A percentile compares a stretch with the other conserved stretches of the same genome.
These are phyloP conservation scores for Cottus gobio DNA, from an alignment of 2,113 vertebrate genomes.

Conservation along the genomic window DNA sequence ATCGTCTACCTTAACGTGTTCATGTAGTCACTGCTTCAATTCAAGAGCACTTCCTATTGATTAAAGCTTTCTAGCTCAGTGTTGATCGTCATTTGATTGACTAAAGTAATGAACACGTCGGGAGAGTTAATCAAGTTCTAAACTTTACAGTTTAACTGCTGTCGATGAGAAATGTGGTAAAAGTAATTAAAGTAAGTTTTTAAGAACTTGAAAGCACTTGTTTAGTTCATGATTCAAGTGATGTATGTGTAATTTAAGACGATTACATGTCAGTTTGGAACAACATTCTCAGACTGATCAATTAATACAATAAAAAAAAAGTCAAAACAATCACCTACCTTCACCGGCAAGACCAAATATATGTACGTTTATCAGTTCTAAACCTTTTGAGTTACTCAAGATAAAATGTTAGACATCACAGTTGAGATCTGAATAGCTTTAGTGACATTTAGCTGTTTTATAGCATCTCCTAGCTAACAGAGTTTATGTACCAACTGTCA, in stretches of 20 bases:
- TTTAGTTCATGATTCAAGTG: background rate
- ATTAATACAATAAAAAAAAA: constrained; percentile 9
- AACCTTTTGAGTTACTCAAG: background rate
- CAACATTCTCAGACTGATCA: background rate
- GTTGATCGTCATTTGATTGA: background rate
- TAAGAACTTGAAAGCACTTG: background rate
- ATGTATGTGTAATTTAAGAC: background rate
- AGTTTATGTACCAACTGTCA: background rate
- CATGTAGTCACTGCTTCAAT: too few species aligned
- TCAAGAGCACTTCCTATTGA: background rate
- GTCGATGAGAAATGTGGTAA: background rate
- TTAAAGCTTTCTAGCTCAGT: constrained; percentile 13
- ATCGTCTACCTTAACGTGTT: background rate
- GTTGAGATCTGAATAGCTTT: background rate
- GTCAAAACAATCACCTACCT: constrained; percentile 72
- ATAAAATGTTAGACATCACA: background rate
- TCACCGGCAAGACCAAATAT: constrained; percentile 37
- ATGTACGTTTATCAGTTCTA: constrained; percentile 9
- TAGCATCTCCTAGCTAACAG: constrained; percentile 42
- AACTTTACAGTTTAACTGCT: background rate
- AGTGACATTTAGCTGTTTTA: background rate
- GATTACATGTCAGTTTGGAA: too few species aligned
- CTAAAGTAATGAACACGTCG: background rate
- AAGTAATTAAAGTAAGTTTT: background rate
- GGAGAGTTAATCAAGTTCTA: background rate